These are phyloP conservation scores for Drosophila bifasciata DNA, from an alignment of 1,140 invertebrate species.

Conservation along the genomic window DNA sequence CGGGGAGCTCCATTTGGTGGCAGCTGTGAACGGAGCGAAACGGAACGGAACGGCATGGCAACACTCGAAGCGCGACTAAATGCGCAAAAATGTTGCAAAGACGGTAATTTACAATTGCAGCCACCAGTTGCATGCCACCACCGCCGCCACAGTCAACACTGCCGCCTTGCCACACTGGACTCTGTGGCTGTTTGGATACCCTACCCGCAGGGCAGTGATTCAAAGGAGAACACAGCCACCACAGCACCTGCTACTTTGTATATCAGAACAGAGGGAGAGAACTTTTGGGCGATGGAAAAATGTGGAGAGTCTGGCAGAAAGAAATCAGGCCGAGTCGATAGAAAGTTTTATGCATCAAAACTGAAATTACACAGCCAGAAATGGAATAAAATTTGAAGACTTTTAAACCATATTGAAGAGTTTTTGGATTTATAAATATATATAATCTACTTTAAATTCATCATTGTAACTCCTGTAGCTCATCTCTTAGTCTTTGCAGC, in stretches of 20 bases:
- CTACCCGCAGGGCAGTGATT: constrained; percentile 58
- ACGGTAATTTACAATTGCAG: constrained; percentile 81
- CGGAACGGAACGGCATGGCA: constrained; percentile 52
- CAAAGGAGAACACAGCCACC: background rate
- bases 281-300: too few species aligned
- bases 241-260: constrained; percentile 8
- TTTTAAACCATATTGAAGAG: too few species aligned
- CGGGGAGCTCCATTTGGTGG: constrained; percentile 31
- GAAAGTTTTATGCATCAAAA: too few species aligned
- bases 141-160: constrained; percentile 34
- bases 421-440: too few species aligned
- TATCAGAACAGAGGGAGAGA: background rate
- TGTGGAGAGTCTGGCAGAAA: too few species aligned
- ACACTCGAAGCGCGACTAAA: constrained; percentile 81
- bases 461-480: background rate
- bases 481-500: constrained; percentile 13
- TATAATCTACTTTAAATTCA: background rate
- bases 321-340: too few species aligned
- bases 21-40: constrained; percentile 60
- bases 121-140: constrained; percentile 49
- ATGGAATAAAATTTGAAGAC: too few species aligned
- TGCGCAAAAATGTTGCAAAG: constrained; percentile 81
- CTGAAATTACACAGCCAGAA: too few species aligned
- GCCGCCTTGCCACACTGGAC: constrained; percentile 23
- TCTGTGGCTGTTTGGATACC: constrained; percentile 36